Evolutionary conservation across 2,888 invertebrate species (phyloP).

Genomic region (Hirtodrosophila confusa): DNA sequence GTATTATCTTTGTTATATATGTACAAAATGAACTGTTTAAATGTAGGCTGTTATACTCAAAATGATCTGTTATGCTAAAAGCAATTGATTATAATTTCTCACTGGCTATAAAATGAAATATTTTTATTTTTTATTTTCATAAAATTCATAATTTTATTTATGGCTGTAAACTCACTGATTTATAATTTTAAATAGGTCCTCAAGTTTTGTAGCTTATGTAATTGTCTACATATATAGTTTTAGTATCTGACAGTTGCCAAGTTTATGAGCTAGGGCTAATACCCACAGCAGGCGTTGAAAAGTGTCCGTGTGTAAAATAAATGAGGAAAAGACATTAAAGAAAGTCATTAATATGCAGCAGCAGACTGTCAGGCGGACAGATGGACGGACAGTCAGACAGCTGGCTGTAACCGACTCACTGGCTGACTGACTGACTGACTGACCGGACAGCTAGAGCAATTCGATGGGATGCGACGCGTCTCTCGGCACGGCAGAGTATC

Average conservation of each 20-base stretch:
- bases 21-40: too few relatives aligned
- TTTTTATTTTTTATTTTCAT: too few relatives aligned
- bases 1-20: too few relatives aligned
- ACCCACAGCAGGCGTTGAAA: constrained; percentile 36
- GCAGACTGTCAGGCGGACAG: constrained; percentile 75
- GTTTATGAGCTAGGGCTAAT: constrained; percentile 23
- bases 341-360: constrained; percentile 80
- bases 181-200: too few relatives aligned
- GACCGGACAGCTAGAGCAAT: constrained; percentile 62
- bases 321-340: constrained; percentile 80
- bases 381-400: constrained; percentile 51
- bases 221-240: not conserved
- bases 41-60: too few relatives aligned
- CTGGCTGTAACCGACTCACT: constrained; percentile 58
- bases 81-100: too few relatives aligned
- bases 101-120: too few relatives aligned
- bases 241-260: constrained; percentile 16
- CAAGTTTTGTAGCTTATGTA: too few relatives aligned
- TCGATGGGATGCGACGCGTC: constrained; percentile 42
- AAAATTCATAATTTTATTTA: too few relatives aligned
- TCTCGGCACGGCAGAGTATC: constrained; percentile 74
- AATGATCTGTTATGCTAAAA: too few relatives aligned
- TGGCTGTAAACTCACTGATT: too few relatives aligned
- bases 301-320: constrained; percentile 75
- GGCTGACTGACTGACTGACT: constrained; percentile 30